phyloP scores from a whole-genome alignment of 2,888 invertebrate species.

The Drosophila aldrichi region DNA sequence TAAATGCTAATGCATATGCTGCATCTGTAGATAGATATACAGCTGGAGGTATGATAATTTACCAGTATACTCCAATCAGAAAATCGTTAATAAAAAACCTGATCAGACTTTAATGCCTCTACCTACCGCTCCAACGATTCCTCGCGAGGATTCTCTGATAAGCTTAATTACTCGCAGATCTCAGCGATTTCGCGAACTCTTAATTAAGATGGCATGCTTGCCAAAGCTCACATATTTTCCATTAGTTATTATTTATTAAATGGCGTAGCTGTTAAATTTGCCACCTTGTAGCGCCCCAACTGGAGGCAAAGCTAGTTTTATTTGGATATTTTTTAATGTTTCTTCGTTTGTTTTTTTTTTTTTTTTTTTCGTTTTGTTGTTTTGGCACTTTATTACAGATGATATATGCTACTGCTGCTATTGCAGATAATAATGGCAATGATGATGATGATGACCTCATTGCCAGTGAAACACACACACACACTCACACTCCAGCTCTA shows the following conservation, averaged over 20 bases:
- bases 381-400: conserved; percentile 62
- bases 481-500: conserved; percentile 1
- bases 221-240: conserved; percentile 70
- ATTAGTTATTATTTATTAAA: conserved; percentile 79
- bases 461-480: conserved; percentile 58
- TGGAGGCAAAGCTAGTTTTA: conserved; percentile 43
- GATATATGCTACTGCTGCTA: conserved; percentile 67
- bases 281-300: conserved; percentile 44
- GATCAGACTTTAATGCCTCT: conserved; percentile 21
- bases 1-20: not conserved
- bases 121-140: not conserved
- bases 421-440: conserved; percentile 47
- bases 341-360: too few species aligned
- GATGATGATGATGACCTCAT: conserved; percentile 73
- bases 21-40: not conserved
- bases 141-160: conserved; percentile 11
- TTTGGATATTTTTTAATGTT: conserved; percentile 37
- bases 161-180: conserved; percentile 50
- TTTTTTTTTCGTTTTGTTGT: conserved; percentile 24
- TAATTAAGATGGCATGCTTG: conserved; percentile 69
- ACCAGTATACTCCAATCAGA: conserved; percentile 6
- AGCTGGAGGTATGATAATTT: not conserved
- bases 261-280: conserved; percentile 54
- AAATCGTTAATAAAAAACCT: conserved; percentile 35
- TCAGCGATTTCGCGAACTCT: conserved; percentile 35